Evolutionary conservation across 2,888 invertebrate species (phyloP).

Genomic region (Nemoura dubitans): DNA sequence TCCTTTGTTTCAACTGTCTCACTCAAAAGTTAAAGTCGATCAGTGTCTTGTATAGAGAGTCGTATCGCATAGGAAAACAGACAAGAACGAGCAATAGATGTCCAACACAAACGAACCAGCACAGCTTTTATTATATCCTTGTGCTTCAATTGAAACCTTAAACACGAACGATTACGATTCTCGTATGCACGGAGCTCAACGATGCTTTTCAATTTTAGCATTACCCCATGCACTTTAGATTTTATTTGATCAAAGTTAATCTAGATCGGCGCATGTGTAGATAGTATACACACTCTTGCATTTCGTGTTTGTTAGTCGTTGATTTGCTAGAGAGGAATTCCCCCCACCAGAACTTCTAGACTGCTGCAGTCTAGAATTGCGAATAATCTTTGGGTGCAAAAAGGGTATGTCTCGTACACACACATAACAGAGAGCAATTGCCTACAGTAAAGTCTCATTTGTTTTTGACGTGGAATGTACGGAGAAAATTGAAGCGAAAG

Average conservation of each 20-base stretch:
- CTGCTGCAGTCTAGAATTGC: background rate
- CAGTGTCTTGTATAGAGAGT: no score
- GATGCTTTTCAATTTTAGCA: background rate
- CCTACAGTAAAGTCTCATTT: background rate
- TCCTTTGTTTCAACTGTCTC: no score
- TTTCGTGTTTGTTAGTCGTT: no score
- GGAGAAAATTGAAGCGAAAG: background rate
- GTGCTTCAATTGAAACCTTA: no score
- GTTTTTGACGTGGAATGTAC: background rate
- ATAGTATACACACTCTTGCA: background rate
- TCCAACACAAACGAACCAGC: no score
- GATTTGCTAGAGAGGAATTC: no score
- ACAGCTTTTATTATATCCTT: no score
- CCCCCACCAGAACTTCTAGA: no score
- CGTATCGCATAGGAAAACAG: no score
- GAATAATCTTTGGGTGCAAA: background rate
- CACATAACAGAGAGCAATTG: background rate
- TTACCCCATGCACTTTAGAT: background rate
- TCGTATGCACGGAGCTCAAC: background rate
- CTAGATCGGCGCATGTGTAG: background rate
- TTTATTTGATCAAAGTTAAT: background rate
- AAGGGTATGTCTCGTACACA: background rate
- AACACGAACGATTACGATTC: background rate
- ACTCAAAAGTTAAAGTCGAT: no score
- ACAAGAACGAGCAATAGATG: no score